phyloP scores from a whole-genome alignment of 2,797 vertebrate genomes.

The Podarcis siculus region DNA sequence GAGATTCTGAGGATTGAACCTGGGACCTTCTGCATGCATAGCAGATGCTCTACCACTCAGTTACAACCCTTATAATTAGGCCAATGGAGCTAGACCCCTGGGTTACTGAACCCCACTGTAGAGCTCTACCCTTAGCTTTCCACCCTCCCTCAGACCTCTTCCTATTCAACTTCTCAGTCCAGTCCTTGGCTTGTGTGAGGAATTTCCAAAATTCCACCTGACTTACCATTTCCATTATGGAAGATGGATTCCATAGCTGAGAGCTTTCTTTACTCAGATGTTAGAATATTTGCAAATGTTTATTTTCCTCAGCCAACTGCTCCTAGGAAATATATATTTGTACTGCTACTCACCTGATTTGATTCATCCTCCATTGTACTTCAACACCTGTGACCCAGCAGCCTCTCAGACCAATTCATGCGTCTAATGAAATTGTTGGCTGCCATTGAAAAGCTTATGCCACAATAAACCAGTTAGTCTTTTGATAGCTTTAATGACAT shows the following conservation, averaged over 20 bases:
- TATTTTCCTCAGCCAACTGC: neutral
- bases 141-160: neutral
- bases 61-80: no score
- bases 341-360: neutral
- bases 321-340: neutral
- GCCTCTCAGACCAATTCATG: neutral
- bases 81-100: no score
- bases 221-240: neutral
- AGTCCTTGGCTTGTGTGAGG: neutral
- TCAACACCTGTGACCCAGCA: neutral
- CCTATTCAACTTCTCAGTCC: neutral
- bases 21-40: no score
- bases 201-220: neutral
- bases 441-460: neutral
- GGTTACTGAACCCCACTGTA: no score
- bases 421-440: neutral
- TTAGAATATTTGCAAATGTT: neutral
- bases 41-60: no score
- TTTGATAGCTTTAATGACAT: constrained; percentile 12
- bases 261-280: neutral
- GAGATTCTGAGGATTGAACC: no score
- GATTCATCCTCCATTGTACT: neutral
- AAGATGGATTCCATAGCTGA: neutral
- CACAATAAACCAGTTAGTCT: neutral
- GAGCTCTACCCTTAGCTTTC: neutral